Base-by-base conservation (phyloP, 2,888 invertebrate species). In the Horisme vitalbata region DNA sequence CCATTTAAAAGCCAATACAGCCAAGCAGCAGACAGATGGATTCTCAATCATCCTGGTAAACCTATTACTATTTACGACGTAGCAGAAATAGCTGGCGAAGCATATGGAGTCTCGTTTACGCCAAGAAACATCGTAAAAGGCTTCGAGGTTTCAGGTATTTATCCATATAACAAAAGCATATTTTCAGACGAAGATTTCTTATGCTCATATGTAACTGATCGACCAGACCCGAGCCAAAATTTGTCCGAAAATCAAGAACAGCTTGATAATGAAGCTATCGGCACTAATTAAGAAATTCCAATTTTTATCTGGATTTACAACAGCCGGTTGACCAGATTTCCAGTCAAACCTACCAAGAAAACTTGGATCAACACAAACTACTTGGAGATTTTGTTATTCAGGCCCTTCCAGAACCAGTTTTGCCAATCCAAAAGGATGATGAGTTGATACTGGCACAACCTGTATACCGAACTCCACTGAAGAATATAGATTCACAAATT, bases 21-120 rank as follows among this genome's bases (percentile, higher is more conserved):
- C 20, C 15, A 15, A 15, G 15, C 15, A 15, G 15, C 15, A 3
- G 15, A 15, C 15, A 59, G 34, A 21, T 59, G 56, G 59, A 59
- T 62, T 50, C 30, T 56, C 4, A 57, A 56, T 27, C 41, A 60
- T 35, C 57, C 62, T 33, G 59, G 53, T 24, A 58, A 53, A 26
- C 46, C 52, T 2, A 57, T 58, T 0, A 54, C 52, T 6, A 57
- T 60, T 32, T 55, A 52, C 15, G 47, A 56, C 11, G 26, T 56
- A n/a, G 26, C 54, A 12, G 56, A 53, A 52, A 51, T 52, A 5
- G 34, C 35, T 8, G 53, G 50, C 2, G 51, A 61, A 45, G 50
- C 57, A 45, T 61, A 52, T 47, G 33, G 31, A 8, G 23, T 55
- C 8, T 21, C 55, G 3, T 52, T 59, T 36, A 52, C 57, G 10